A percentile compares a stretch with the other conserved stretches of the same genome.
phyloP scores from a whole-genome alignment of 2,113 vertebrate species.

The Oreochromis tanganicae region DNA sequence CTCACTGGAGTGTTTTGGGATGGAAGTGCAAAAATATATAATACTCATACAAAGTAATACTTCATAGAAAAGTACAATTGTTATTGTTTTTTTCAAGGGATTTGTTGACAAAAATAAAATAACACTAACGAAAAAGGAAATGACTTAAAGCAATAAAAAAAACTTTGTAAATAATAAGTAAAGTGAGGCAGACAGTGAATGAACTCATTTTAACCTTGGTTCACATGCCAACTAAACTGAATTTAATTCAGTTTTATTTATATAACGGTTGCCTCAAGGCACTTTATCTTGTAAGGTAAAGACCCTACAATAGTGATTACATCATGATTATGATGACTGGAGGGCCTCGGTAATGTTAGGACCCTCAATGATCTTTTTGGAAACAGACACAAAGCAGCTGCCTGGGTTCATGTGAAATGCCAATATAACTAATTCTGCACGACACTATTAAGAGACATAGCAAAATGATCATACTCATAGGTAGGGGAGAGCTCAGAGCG shows the following conservation, averaged over 20 bases:
- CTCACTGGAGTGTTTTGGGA: neutral
- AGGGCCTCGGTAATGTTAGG: neutral
- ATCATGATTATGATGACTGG: neutral
- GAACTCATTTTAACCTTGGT: neutral
- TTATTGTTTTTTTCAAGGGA: rapidly evolving
- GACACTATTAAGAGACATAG: slow-evolving; percentile 73
- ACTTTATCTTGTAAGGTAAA: neutral
- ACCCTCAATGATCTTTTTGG: neutral
- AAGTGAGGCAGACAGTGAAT: neutral
- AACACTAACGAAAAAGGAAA: neutral
- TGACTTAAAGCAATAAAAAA: neutral
- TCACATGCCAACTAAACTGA: neutral
- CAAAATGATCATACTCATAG: slow-evolving; percentile 86
- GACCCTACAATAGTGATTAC: neutral
- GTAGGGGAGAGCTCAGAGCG: slow-evolving; percentile 93
- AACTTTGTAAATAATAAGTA: neutral
- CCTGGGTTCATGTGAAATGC: neutral
- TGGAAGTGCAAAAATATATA: neutral
- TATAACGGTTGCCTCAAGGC: neutral
- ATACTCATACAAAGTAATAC: neutral
- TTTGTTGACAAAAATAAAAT: neutral
- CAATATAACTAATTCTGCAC: slow-evolving; percentile 11
- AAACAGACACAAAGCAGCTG: neutral
- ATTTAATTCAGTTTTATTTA: neutral
- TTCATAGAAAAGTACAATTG: neutral